Evolutionary conservation across 2,113 vertebrate species (phyloP), one percentile per base, ranked within the genome.

Genomic region (Ptychochromis oligacanthus): DNA sequence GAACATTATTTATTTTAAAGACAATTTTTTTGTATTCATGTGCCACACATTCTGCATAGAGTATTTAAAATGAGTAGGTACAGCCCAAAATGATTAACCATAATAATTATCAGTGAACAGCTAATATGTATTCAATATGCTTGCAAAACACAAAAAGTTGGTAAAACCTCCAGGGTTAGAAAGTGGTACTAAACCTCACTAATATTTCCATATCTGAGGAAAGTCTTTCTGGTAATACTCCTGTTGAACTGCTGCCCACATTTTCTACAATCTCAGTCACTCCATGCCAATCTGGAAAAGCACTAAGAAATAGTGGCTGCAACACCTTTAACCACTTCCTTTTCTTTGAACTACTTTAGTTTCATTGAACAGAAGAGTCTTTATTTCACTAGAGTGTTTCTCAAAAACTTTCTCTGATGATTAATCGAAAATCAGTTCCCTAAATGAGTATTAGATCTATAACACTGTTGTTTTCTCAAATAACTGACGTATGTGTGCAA

Each of bases 311-410:
- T 20, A n/a, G 28, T 61, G 38, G 0, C 6, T 61, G 38, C 40
- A 61, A 8, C 40, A 34, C 26, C 11, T 78, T 49, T 36, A 77
- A 60, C 18, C 12, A 0, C 59, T 49, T 5, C 3, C 15, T 52
- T 61, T n/a, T 34, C 18, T 77, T 61, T 77, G 38, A 77, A 18
- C 43, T 72, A 8, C 43, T 72, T 72, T 72, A 54, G 46, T n/a
- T 70, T 70, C 10, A 49, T 70, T 70, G 65, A 31, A 31, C 5
- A 70, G 10, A 7, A 49, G 9, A 67, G 18, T 0, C 0, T 0
- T 1, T 0, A 17, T 43, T 67, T 46, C 26, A 67, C 28, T 10
- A 52, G 43, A 31, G 20, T 1, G 9, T 52, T 31, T 72, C 67
- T 72, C 52, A 5, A 54, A 76, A 58, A 8, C 9, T 58, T 59